Evolutionary conservation across 2,888 invertebrate genomes (phyloP), one percentile per base, ranked within the genome.

Genomic region (Erpobdella octoculata): DNA sequence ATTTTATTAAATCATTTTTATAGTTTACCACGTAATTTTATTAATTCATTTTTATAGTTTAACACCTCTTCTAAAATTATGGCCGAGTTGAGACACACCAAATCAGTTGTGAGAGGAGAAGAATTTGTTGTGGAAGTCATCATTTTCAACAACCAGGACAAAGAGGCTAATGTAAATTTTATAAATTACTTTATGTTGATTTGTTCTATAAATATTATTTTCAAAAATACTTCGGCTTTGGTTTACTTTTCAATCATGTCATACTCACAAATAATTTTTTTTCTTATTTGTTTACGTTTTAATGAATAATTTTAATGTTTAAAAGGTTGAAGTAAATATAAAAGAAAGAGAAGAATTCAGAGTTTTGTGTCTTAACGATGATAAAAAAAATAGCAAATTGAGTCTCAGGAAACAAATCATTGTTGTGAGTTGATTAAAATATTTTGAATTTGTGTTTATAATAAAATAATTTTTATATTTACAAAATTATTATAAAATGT

Each of bases 61-160:
- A n/a, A 5, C n/a, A 21, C 48, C 48, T 21, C 48, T 6, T 48
- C 12, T 48, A 48, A 48, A 48, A 25, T 48, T 48, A 3, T 48
- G 48, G 12, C 48, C 25, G 18, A n/a, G 48, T 48, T 48, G 48
- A 48, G 25, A 9, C 12, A 48, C 12, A n/a, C 48, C 18, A 25
- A 48, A 3, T 48, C 48, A 6, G 48, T 48, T n/a, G 48, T 48
- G 12, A 3, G 48, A 6, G 48, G 48, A 21, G 48, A 48, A 12
- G 48, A 48, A 48, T n/a, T 48, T 48, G 48, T 48, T 3, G 4
- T 48, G 48, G 48, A 48, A 48, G 48, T 48, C 12, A n/a, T 21
- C 48, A n/a, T 48, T n/a, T 48, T 48, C 48, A 48, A 48, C 48
- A 48, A 48, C 12, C 48, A 48, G 48, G 48, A 48, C 12, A 48